Base-by-base conservation (phyloP, 2,113 vertebrate species). In the Bufo gargarizans region DNA sequence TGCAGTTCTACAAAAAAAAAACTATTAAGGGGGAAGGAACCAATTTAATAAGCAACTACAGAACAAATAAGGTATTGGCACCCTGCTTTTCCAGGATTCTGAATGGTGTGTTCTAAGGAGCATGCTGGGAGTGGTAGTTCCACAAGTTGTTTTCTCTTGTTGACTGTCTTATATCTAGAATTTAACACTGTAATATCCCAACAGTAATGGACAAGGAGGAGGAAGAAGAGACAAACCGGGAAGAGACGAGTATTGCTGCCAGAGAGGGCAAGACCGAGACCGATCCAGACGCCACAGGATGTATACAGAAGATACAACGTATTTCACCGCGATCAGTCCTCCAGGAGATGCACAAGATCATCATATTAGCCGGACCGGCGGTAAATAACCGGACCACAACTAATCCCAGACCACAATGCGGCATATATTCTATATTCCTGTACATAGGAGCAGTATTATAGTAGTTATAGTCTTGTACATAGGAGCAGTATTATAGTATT, bases 341-440 rank as follows among this genome's bases (percentile, higher is more conserved):
- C 4, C 33, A 77, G 74, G 85, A 86, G 58, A 61, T 77, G 12
- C 45, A 59, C 4, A 77, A 78, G 45, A 83, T 78, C 14, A 12
- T 78, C 13, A 20, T 14, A 13, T 49, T 86, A 12, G 74, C 85
- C n/a, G 74, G 71, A 86, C 85, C 85, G 10, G 74, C 85, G 74
- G 85, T 86, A 86, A 86, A 19, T 49, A 14, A 67, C 20, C 2
- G 7, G 9, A 67, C 20, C 56, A 58, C 8, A 58, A 63, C 4
- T 16, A 63, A 6, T 33, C 33, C 33, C 33, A 33, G 33, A 12
- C 7, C 11, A 53, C 53, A 6, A 3, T 5, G 53, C 53, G 53
- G 53, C 53, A 53, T 53, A 6, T 9, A 53, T 53, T 9, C 5
- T 61, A 61, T 61, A 61, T 61, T 61, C 58, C 17, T 61, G 58